Conservation (phyloP, 2,113 vertebrate species). For the Coturnix japonica region DNA sequence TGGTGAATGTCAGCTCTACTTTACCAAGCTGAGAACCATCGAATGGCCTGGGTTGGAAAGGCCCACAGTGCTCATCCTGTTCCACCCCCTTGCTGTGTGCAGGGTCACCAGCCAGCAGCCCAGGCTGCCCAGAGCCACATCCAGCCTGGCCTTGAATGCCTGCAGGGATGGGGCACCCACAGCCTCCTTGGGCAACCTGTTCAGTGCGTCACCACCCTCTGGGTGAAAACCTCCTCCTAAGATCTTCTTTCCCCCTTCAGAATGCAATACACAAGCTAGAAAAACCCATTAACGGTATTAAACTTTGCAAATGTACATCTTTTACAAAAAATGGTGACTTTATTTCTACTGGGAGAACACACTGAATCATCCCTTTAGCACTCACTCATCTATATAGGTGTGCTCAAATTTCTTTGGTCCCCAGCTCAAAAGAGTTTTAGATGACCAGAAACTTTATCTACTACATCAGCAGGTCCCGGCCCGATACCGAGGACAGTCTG, state of each 20-base stretch:
- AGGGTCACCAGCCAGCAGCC: no score
- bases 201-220: no score
- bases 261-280: background rate
- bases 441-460: constrained; percentile 92
- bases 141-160: no score
- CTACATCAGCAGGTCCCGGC: constrained; percentile 86
- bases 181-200: no score
- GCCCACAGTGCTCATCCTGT: no score
- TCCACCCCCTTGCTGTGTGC: no score
- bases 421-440: constrained; percentile 88
- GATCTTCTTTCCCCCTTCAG: background rate
- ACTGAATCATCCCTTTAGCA: background rate
- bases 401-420: background rate
- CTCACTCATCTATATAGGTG: fast-evolving
- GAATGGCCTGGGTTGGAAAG: no score
- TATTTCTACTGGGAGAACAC: constrained; percentile 12
- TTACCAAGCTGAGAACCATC: no score
- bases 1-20: background rate
- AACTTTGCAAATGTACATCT: background rate
- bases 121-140: no score
- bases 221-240: no score
- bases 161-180: no score
- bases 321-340: background rate
- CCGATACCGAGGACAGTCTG: constrained; percentile 93
- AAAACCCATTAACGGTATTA: background rate